These are phyloP conservation scores for Riptortus pedestris DNA, from an alignment of 1,140 invertebrate genomes.

Conservation along the genomic window DNA sequence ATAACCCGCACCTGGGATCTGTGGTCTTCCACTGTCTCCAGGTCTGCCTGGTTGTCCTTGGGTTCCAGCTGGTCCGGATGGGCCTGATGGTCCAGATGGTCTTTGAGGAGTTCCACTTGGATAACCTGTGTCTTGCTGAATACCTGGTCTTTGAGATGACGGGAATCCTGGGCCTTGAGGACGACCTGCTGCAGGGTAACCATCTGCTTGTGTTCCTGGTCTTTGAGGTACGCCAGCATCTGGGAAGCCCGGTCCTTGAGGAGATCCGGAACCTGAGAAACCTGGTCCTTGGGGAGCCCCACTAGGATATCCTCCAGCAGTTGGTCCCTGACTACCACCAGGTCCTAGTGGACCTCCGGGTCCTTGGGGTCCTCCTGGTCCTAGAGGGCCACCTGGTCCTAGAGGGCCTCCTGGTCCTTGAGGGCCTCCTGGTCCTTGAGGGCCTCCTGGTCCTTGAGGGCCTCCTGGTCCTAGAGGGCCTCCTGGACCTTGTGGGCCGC, in stretches of 20 bases:
- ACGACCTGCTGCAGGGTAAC: constrained; percentile 24
- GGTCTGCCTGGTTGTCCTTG: constrained; percentile 30
- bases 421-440: constrained; percentile 32
- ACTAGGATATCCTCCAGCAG: constrained; percentile 32
- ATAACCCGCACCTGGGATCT: constrained; percentile 30
- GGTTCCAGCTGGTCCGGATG: constrained; percentile 24
- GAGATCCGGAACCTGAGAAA: constrained; percentile 32
- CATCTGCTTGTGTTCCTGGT: constrained; percentile 26
- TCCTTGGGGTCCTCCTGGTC: constrained; percentile 28
- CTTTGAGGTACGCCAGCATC: constrained; percentile 26
- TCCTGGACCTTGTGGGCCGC: constrained; percentile 24
- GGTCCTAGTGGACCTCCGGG: constrained; percentile 32
- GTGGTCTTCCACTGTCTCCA: constrained; percentile 31
- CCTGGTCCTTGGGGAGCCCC: constrained; percentile 30
- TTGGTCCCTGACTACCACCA: constrained; percentile 26
- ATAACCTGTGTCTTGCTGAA: too few relatives aligned
- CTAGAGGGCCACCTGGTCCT: constrained; percentile 28
- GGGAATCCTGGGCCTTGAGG: too few relatives aligned
- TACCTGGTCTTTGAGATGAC: too few relatives aligned
- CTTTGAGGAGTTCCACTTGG: too few relatives aligned
- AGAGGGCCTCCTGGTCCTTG: constrained; percentile 31
- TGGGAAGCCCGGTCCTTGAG: constrained; percentile 30
- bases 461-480: constrained; percentile 30
- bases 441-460: constrained; percentile 31
- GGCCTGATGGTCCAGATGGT: constrained; percentile 24